Percentiles rank a stretch among this genome's conserved stretches.
Conservation (phyloP, 2,797 vertebrate genomes). For the Oreochromis mossambicus region DNA sequence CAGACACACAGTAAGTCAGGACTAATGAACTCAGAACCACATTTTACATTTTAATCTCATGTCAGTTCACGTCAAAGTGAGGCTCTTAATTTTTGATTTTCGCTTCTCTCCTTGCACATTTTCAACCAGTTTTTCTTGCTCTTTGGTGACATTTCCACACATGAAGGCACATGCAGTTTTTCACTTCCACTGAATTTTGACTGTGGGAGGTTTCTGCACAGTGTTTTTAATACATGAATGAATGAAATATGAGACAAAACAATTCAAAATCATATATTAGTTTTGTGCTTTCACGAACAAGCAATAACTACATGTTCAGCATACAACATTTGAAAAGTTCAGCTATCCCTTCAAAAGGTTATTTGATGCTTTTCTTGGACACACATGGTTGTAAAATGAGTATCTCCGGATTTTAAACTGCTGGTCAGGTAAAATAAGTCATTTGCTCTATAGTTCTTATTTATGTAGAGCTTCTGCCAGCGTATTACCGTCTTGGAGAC, state of each 20-base stretch:
- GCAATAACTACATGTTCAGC: neutral
- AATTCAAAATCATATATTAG: accelerated
- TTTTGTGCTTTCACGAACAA: accelerated
- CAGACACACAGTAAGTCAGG: neutral
- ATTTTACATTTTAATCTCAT: neutral
- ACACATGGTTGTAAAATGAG: accelerated
- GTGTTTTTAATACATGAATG: neutral
- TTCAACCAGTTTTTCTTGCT: neutral
- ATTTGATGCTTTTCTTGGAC: neutral
- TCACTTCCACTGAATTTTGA: neutral
- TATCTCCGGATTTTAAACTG: neutral
- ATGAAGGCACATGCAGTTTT: neutral
- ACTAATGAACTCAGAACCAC: neutral
- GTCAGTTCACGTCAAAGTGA: accelerated
- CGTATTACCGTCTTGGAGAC: neutral
- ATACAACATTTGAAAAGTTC: neutral
- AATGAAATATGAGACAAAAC: neutral
- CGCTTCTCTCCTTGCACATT: neutral
- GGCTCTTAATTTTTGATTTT: neutral
- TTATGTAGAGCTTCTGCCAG: neutral
- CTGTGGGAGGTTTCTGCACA: neutral
- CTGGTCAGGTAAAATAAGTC: neutral
- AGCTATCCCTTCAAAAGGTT: neutral
- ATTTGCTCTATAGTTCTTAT: accelerated
- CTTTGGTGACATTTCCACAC: neutral